phyloP scores from a whole-genome alignment of 2,888 invertebrate genomes.

The Scaptomyza caliginosa region DNA sequence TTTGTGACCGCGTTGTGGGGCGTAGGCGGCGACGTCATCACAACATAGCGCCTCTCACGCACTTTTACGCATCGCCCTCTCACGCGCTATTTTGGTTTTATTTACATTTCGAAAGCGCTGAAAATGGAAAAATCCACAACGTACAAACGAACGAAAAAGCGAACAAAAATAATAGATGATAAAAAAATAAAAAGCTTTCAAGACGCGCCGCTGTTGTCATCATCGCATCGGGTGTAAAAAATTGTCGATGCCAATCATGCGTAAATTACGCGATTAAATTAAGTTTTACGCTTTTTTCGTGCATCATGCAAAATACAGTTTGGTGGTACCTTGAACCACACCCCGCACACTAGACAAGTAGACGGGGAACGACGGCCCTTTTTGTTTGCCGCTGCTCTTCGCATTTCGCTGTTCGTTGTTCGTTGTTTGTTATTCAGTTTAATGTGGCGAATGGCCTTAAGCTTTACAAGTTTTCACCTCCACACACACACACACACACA shows the following conservation, averaged over 20 bases:
- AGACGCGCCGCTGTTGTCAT: slow-evolving; percentile 39
- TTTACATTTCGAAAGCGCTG: slow-evolving; percentile 73
- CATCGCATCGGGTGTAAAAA: slow-evolving; percentile 46
- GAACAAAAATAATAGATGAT: background rate
- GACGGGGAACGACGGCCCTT: slow-evolving; percentile 14
- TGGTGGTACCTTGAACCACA: background rate
- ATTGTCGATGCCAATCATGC: slow-evolving; percentile 75
- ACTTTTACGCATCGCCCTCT: slow-evolving; percentile 48
- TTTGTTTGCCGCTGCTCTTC: slow-evolving; percentile 7
- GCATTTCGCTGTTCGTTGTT: slow-evolving; percentile 4
- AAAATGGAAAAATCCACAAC: slow-evolving; percentile 18
- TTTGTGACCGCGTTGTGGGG: slow-evolving; percentile 20
- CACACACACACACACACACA: slow-evolving; percentile 13
- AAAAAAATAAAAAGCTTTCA: slow-evolving; percentile 28
- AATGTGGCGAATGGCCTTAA: slow-evolving; percentile 36
- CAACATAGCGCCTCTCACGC: slow-evolving; percentile 38
- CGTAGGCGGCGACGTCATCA: slow-evolving; percentile 70
- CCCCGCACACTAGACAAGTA: slow-evolving; percentile 1
- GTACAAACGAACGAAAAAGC: background rate
- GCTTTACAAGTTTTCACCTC: slow-evolving; percentile 60
- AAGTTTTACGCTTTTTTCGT: slow-evolving; percentile 59
- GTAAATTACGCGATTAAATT: slow-evolving; percentile 79
- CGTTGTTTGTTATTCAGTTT: slow-evolving; percentile 5
- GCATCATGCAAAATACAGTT: slow-evolving; percentile 55
- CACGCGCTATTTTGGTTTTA: slow-evolving; percentile 59